phyloP scores from a whole-genome alignment of 2,888 invertebrate genomes.

The Synanthedon vespiformis region DNA sequence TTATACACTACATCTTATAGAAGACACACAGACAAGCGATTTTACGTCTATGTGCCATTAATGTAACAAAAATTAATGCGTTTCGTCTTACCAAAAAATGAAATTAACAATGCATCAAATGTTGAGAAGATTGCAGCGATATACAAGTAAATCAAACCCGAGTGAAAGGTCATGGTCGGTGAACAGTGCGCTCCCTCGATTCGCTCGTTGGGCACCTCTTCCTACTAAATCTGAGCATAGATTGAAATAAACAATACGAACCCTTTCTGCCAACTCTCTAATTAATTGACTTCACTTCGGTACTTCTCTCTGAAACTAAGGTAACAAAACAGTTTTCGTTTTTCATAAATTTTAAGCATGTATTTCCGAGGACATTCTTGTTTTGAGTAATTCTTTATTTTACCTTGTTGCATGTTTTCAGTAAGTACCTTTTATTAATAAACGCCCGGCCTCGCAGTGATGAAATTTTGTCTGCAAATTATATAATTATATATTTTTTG shows the following conservation, averaged over 20 bases:
- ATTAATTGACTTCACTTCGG: neutral
- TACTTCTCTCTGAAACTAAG: neutral
- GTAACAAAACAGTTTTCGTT: neutral
- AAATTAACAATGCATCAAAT: neutral
- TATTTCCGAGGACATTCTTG: too few species aligned
- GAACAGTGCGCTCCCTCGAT: slow-evolving; percentile 9
- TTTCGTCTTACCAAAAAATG: neutral
- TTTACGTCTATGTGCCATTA: too few species aligned
- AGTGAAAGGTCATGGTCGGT: slow-evolving; percentile 4
- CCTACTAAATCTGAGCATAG: slow-evolving; percentile 24
- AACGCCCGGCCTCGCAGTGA: too few species aligned
- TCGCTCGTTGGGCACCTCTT: slow-evolving; percentile 23
- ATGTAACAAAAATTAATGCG: neutral
- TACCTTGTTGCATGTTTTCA: too few species aligned
- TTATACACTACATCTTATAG: too few species aligned
- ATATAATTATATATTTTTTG: too few species aligned
- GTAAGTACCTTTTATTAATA: too few species aligned
- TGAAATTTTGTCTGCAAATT: too few species aligned
- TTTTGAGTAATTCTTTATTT: too few species aligned
- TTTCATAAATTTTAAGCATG: too few species aligned
- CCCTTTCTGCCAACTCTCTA: neutral
- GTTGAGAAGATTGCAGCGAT: neutral
- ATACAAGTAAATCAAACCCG: neutral
- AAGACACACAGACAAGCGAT: too few species aligned
- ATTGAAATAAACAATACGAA: slow-evolving; percentile 7